phyloP scores from a whole-genome alignment of 2,888 invertebrate genomes.

The Mechanitis messenoides region DNA sequence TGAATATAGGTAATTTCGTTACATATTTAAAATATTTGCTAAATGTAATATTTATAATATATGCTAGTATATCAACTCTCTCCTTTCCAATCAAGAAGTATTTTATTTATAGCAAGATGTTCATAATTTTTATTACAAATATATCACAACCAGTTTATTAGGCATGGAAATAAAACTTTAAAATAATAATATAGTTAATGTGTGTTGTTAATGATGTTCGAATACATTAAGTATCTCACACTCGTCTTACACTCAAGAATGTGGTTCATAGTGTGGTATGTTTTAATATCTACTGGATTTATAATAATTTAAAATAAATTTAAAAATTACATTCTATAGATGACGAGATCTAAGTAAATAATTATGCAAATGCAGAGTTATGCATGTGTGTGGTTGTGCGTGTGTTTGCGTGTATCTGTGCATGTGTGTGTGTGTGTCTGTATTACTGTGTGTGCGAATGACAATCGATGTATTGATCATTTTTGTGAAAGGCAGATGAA shows the following conservation, averaged over 20 bases:
- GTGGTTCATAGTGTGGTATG: neutral
- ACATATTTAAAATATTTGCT: too few species aligned
- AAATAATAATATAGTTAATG: slow-evolving; percentile 27
- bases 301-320: too few species aligned
- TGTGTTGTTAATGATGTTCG: slow-evolving; percentile 24
- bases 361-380: too few species aligned
- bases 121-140: slow-evolving; percentile 22
- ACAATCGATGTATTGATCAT: slow-evolving; percentile 11
- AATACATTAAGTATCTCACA: slow-evolving; percentile 14
- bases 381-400: too few species aligned
- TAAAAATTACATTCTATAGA: too few species aligned
- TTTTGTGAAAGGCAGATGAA: slow-evolving; percentile 23
- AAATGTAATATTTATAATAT: too few species aligned
- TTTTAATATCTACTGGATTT: neutral
- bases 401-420: too few species aligned
- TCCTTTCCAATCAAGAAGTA: neutral
- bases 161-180: slow-evolving; percentile 27
- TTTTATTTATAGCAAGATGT: neutral
- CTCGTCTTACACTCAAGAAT: neutral
- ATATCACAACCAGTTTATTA: slow-evolving; percentile 30
- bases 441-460: neutral
- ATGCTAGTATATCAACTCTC: too few species aligned
- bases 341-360: too few species aligned
- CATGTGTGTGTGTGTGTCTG: too few species aligned
- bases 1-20: too few species aligned